These are phyloP conservation scores for Xenops minutus DNA, from an alignment of 2,797 vertebrate species.

Conservation along the genomic window DNA sequence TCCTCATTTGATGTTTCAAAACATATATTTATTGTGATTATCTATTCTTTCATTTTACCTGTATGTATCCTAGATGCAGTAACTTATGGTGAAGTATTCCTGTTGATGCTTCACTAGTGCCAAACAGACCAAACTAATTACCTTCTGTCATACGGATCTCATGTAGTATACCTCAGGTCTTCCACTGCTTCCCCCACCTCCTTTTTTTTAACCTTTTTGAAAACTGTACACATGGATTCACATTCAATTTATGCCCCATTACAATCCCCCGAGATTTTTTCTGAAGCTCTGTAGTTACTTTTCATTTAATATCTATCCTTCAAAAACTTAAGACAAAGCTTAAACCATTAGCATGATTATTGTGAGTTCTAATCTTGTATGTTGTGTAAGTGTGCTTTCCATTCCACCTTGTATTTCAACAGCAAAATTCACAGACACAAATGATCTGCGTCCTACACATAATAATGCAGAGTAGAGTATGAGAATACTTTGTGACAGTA, in stretches of 20 bases:
- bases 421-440: background rate
- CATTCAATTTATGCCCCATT: background rate
- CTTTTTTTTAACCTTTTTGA: background rate
- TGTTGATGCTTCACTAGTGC: background rate
- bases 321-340: background rate
- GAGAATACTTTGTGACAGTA: background rate
- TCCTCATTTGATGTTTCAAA: background rate
- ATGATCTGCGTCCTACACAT: background rate
- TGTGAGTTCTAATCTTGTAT: background rate
- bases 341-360: background rate
- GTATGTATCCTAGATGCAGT: background rate
- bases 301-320: background rate
- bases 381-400: background rate
- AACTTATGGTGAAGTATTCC: background rate
- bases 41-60: background rate
- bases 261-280: background rate
- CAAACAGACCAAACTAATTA: slow-evolving; percentile 17
- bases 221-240: background rate
- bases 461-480: accelerated
- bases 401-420: background rate
- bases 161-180: background rate
- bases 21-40: background rate
- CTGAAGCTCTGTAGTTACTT: background rate
- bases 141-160: background rate
- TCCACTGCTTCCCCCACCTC: background rate